Evolutionary conservation across 2,113 vertebrate genomes (phyloP), one percentile per base, ranked within the genome.

Genomic region (Aegithalos caudatus): DNA sequence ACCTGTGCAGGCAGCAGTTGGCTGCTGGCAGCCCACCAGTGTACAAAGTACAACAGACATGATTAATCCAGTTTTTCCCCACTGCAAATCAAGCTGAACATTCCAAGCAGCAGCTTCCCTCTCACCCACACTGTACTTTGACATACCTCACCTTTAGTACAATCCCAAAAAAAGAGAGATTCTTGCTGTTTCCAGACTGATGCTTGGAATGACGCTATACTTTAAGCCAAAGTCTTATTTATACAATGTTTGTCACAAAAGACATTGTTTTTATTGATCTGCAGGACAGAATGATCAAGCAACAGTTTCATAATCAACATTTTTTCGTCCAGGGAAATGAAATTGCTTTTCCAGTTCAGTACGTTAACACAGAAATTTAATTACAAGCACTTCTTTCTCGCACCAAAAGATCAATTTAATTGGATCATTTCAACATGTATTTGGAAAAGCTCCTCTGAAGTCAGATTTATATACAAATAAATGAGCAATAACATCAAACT

Each of bases 1-100:
- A 64, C 62, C 76, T 60, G 54, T 42, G 47, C 81, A 86, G 83
- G 84, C 74, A 94, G 83, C 84, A 61, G 73, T 33, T 76, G 91
- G 58, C 67, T 94, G 85, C 67, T 95, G 96, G 87, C 93, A 95
- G 92, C 93, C 89, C 94, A 91, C 93, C 89, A 89, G 93, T 20
- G 58, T 69, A 88, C 91, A 90, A 94, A 94, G 91, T 86, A 86
- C 92, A 88, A 17, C 25, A 78, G 67, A 82, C 44, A 60, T 11
- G 1, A 91, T 65, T 85, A 81, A 94, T 93, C 87, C 95, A 90
- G 91, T 93, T 94, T 93, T 90, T 78, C 87, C 76, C 78, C 79
- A 50, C 74, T 38, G 28, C 60, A 90, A 81, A 56, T 73, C 81
- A 90, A 90, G 87, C 51, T 54, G 92, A 95, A 66, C 12, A 1